Base-by-base conservation (phyloP, 2,113 vertebrate species). In the Corapipo altera region DNA sequence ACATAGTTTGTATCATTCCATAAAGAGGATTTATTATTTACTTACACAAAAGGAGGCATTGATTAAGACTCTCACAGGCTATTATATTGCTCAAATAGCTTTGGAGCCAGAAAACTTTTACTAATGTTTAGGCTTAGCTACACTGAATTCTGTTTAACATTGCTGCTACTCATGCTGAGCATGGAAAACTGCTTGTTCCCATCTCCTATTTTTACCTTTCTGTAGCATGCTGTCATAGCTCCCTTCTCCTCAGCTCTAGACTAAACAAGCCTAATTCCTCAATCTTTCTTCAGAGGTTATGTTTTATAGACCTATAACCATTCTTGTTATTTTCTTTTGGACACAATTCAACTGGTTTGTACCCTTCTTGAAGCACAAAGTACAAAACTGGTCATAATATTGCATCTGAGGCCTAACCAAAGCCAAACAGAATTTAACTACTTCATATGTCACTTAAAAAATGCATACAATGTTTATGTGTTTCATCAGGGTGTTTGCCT, bases 241-340 rank as follows among this genome's bases (percentile, higher is more conserved):
- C 8, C 46, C 67, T 92, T 92, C 61, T 93, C 35, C 28, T 64
- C 24, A 91, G 9, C 18, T 89, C 18, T 85, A 97, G 88, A 96
- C 93, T 94, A 96, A 96, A 96, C 92, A 95, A 75, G 24, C 6
- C 16, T 75, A 88, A 91, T 75, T 88, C 61, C 44, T 78, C 85
- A 64, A 39, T 93, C 94, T 96, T 91, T 94, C 48, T 72, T 87
- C 30, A 72, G 44, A 69, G 48, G 35, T 87, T 87, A 62, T 73
- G 8, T 88, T 93, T 95, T 89, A 71, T 89, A 95, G 85, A 88
- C 52, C 35, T 48, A 33, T 35, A 94, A 52, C 26, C 9, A 48
- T 72, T 93, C 48, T 78, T 71, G 15, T 51, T 91, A 39, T 84
- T 91, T 89, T 91, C 43, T 78, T 94, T 88, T 89, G 74, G 65